Base-by-base conservation (phyloP, 1,140 invertebrate species). In the Eriosoma lanigerum region DNA sequence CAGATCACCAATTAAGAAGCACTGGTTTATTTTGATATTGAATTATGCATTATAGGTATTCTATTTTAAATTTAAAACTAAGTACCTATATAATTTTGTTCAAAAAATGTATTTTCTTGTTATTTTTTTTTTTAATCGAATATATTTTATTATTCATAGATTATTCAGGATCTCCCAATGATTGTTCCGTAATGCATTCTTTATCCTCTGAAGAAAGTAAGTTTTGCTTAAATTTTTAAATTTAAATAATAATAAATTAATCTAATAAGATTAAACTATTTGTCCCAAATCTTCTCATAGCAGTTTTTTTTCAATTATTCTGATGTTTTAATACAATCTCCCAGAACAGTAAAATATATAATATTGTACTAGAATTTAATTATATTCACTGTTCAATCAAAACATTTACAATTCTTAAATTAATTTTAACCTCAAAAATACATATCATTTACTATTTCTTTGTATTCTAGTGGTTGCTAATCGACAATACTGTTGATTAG, bases 161-260 rank as follows among this genome's bases (percentile, higher is more conserved):
- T 52, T 73, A 73, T 29, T 38, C 48, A 32, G 70, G 70, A 73
- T 8, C 70, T 54, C 48, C 70, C 8, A 48, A 73, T 21, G n/a
- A 29, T 21, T 73, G 70, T 54, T 73, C 9, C 19, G 1, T 32
- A 12, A 52, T 54, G 5, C 17, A 9, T 50, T 26, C 70, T 12
- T 66, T 66, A 73, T 2, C 52, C 13, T 52, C 48, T 0, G 26
- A 73, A 3, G 21, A 72, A n/a, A 32, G 32, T 38, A 38, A 38
- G 32, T 4, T 54, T 54, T 21, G 32, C 6, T 46, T 72, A 72
- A 48, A 21, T 50, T 26, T 70, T 26, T 24, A 15, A 15, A 24
- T 13, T 24, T 29, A 3, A 17, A 44, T 66, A 66, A 38, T 21
- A 19, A 64, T 1, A 19, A 12, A 32, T 0, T 32, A 29, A 17